phyloP scores from a whole-genome alignment of 2,888 invertebrate genomes.

The Xestobium rufovillosum region DNA sequence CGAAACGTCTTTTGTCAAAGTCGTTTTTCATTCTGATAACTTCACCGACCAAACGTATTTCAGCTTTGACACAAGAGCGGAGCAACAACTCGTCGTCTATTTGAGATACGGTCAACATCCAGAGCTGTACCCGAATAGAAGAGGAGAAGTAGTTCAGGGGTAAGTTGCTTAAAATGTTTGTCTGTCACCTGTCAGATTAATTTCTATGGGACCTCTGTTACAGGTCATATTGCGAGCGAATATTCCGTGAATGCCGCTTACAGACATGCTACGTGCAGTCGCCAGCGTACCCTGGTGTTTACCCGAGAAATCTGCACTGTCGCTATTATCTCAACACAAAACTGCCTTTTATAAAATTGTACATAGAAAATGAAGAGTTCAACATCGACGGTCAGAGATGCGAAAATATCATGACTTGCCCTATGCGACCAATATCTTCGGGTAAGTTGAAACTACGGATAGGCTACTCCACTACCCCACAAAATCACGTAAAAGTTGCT shows the following conservation, averaged over 20 bases:
- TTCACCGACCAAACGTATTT: conserved; percentile 89
- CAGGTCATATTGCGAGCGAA: conserved; percentile 81
- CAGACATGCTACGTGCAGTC: conserved; percentile 93
- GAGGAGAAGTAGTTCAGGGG: conserved; percentile 83
- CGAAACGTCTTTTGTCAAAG: conserved; percentile 87
- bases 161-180: conserved; percentile 42
- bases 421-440: conserved; percentile 84
- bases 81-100: conserved; percentile 86
- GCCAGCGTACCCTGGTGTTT: conserved; percentile 87
- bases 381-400: conserved; percentile 90
- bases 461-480: conserved; percentile 7
- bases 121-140: conserved; percentile 81
- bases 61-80: conserved; percentile 79
- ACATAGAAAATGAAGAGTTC: conserved; percentile 89
- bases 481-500: too few relatives aligned
- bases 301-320: conserved; percentile 85
- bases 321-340: conserved; percentile 84
- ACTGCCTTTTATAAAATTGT: conserved; percentile 81
- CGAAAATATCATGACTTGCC: conserved; percentile 92
- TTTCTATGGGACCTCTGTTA: conserved; percentile 29
- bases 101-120: conserved; percentile 90
- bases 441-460: conserved; percentile 47
- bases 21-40: conserved; percentile 86
- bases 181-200: neutral
- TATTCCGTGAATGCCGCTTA: conserved; percentile 79